Evolutionary conservation across 2,888 invertebrate genomes (phyloP), one percentile per base, ranked within the genome.

Genomic region (Drosophila bunnanda): DNA sequence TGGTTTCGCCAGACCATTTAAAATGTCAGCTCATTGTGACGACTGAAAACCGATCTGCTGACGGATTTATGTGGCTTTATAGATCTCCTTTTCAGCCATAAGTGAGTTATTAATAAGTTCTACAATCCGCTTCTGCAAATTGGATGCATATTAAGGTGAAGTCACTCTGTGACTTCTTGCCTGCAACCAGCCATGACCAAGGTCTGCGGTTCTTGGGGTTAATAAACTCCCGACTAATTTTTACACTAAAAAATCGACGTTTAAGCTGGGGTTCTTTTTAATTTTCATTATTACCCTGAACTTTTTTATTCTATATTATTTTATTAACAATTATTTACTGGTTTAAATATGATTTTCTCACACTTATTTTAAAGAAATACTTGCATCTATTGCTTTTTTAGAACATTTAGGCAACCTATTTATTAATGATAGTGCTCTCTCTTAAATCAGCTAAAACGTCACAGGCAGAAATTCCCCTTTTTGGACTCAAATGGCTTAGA

Each of bases 1-100:
- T 69, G 84, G 82, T 81, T 79, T 54, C n/a, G 36, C 67, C 30
- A 71, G 50, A 34, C 38, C 48, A 53, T 39, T 65, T 55, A 64
- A 43, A 43, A 46, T 57, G 46, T 53, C 43, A 4, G 34, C 25
- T 60, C 28, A 55, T 41, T 34, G 25, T 65, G 65, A 39, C 54
- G 39, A 48, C 13, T 48, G 20, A 25, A 17, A 53, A 38, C 38
- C 36, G 22, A 54, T 6, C 20, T 46, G 36, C n/a, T 64, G 34
- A 34, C 32, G 46, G 32, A 54, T 54, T 48, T 46, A 64, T 39
- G 36, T 17, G 38, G 43, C 10, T 62, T 62, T 44, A 46, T 46
- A 53, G 53, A 39, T 32, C 66, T 17, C 30, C 32, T 38, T 48
- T 9, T 39, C 12, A 20, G 36, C 12, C 15, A 9, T 1, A 13